Base-by-base conservation (phyloP, 2,797 vertebrate genomes). In the Echiichthys vipera region DNA sequence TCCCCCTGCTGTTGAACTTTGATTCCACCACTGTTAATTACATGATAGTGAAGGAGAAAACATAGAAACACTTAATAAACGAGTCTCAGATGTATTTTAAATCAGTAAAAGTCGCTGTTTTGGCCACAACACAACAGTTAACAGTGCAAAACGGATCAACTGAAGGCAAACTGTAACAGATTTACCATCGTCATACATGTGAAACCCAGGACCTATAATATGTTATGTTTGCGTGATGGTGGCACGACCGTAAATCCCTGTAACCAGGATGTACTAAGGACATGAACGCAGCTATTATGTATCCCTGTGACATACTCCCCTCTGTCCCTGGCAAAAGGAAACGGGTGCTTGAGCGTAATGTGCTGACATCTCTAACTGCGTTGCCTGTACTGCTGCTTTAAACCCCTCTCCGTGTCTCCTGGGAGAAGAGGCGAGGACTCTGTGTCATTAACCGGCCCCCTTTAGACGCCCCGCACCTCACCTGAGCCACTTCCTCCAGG, bases 401-500 rank as follows among this genome's bases (percentile, higher is more conserved):
- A 32, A 54, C 15, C 29, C 29, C 7, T 71, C 13, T 25, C 29
- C 29, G 1, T 10, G 9, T 30, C 10, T 39, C 18, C 4, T 3
- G 37, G 7, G 9, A 20, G 27, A 43, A 47, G 2, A n/a, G 11
- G 0, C 12, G 22, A 36, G 43, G 30, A 40, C 34, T 46, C 13
- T 13, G 2, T 53, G 3, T 7, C 5, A 9, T 53, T 10, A n/a
- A 36, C 11, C 15, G 10, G 13, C 3, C 2, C 50, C 13, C n/a
- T 7, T 20, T 20, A n/a, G 4, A 4, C 50, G 12, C 2, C 13
- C 9, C 3, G 1, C 14, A 45, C 5, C 92, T 91, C 70, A 95
- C 95, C 93, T 92, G 56, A 71, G 88, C 90, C 65, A 94, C 56
- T 0, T 63, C 80, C 18, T 90, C 81, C 54, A 95, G 69, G 25